These are phyloP conservation scores for Platorchestia sp. DNA, from an alignment of 1,140 invertebrate species.

Conservation along the genomic window DNA sequence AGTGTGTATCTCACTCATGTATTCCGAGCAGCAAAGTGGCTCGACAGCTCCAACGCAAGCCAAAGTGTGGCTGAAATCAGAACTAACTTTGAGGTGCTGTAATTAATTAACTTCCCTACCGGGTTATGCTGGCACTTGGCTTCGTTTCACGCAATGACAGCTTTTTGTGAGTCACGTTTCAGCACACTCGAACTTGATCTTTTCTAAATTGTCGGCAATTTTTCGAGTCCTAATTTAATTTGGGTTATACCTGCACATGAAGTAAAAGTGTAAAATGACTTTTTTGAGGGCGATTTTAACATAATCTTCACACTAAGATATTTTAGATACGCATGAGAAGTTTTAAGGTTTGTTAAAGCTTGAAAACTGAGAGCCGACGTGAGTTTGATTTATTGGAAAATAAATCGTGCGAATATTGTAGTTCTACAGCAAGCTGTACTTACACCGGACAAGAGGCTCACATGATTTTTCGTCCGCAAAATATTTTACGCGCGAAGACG, in stretches of 20 bases:
- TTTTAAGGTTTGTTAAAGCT: too few species aligned
- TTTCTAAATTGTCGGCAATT: neutral
- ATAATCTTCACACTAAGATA: too few species aligned
- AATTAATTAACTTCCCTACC: neutral
- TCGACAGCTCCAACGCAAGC: neutral
- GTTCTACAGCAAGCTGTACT: neutral
- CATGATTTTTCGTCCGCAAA: neutral
- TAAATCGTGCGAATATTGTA: neutral
- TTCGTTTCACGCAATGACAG: neutral
- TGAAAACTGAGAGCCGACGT: neutral
- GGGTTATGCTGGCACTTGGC: neutral
- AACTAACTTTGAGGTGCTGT: neutral
- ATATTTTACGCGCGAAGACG: neutral
- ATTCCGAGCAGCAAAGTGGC: neutral
- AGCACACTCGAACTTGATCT: neutral
- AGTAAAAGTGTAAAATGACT: too few species aligned
- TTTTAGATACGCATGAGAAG: too few species aligned
- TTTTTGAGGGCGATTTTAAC: neutral
- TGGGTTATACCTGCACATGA: neutral
- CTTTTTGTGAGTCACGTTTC: neutral
- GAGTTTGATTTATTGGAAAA: neutral
- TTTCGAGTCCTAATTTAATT: neutral
- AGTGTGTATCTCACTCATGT: neutral
- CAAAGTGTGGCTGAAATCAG: neutral
- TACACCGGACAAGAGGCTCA: neutral